Evolutionary conservation across 2,797 vertebrate species (phyloP), one percentile per base, ranked within the genome.

Genomic region (Acanthiza pusilla): DNA sequence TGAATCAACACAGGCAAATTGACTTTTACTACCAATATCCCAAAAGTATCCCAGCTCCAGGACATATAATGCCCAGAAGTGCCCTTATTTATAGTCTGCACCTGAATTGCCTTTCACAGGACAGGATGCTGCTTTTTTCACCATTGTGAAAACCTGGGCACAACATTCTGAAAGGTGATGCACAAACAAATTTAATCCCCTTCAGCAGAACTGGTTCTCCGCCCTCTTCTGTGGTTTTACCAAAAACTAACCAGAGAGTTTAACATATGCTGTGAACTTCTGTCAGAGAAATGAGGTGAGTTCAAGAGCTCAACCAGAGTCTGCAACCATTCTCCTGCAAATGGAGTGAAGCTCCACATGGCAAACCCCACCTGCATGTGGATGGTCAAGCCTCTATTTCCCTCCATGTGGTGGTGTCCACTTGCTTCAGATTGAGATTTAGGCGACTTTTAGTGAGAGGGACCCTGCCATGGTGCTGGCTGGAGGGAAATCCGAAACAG

Each of bases 401-500:
- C 80, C 67, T 45, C 4, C 2, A 3, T 16, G 40, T 38, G 47
- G 19, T 13, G 16, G 8, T 32, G 67, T 61, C 88, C 83, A 45
- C 83, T 65, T 67, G n/a, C 53, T 78, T 57, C 50, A 93, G 45
- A 22, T 9, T 13, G 50, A 72, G 61, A 87, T 79, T 93, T 32
- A 47, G 55, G 50, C 16, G 15, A 2, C 27, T 86, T 60, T 22
- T 13, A 78, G 36, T 0, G 2, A 50, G 40, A 94, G 38, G n/a
- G 66, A 71, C 62, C 54, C 38, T 79, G 48, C 58, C 51, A 7
- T 32, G 70, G 66, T 80, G 76, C 80, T 78, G 81, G 57, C 29
- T 86, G 83, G 80, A 65, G 85, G 94, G 77, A 91, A 94, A 94
- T 65, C 94, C 95, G 26, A 93, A 93, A 2, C 91, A 90, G 82